phyloP scores from a whole-genome alignment of 2,797 vertebrate species.

The Macropodus opercularis region DNA sequence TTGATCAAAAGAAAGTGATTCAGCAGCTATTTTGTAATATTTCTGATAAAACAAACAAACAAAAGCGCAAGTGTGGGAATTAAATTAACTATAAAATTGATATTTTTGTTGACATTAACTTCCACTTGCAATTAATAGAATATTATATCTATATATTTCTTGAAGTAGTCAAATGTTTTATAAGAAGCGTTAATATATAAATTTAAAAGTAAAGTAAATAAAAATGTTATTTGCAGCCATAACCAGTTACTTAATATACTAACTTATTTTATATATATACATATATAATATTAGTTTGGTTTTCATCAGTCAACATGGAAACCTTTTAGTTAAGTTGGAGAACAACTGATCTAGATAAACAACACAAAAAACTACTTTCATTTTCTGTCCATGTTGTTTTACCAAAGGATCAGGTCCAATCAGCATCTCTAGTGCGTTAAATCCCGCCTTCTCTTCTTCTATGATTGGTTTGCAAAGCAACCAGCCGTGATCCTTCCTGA shows the following conservation, averaged over 20 bases:
- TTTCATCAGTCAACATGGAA: neutral
- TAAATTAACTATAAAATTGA: too few species aligned
- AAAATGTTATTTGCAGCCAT: neutral
- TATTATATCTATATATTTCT: too few species aligned
- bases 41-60: neutral
- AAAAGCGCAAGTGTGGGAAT: neutral
- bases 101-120: too few species aligned
- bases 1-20: neutral
- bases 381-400: conserved; percentile 11
- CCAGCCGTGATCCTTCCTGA: neutral
- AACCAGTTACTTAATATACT: too few species aligned
- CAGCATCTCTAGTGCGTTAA: conserved; percentile 4
- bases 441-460: conserved; percentile 7
- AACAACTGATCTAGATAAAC: neutral
- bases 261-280: neutral
- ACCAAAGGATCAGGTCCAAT: neutral
- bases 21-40: neutral
- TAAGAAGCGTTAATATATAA: too few species aligned
- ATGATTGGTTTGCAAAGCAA: conserved; percentile 17
- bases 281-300: neutral
- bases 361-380: conserved; percentile 10
- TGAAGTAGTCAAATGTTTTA: neutral
- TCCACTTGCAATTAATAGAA: too few species aligned
- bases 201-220: neutral
- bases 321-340: neutral